Evolutionary conservation across 1,140 invertebrate genomes (phyloP).

Genomic region (Theocolax elegans): DNA sequence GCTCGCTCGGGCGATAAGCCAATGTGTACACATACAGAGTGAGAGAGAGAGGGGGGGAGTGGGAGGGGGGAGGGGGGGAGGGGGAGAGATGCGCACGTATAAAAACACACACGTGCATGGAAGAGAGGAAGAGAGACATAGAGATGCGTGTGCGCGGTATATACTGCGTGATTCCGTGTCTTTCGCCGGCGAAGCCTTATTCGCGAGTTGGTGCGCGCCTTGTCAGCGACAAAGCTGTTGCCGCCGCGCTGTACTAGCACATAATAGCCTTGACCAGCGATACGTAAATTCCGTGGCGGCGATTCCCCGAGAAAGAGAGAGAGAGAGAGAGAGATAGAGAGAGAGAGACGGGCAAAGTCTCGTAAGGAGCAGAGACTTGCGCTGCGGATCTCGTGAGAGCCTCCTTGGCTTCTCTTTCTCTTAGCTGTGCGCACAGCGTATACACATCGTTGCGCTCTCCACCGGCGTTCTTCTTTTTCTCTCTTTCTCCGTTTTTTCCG

Average conservation of each 20-base stretch:
- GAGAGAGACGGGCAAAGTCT: background rate
- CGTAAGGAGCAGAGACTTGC: conserved; percentile 1
- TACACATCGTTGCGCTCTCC: no score
- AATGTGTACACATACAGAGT: background rate
- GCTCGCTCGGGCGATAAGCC: conserved; percentile 4
- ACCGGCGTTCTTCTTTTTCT: background rate
- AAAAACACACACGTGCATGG: no score
- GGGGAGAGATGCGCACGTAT: no score
- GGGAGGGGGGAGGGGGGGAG: no score
- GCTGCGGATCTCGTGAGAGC: conserved; percentile 24
- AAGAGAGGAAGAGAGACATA: no score
- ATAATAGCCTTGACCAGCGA: conserved; percentile 26
- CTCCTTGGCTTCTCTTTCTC: conserved; percentile 29
- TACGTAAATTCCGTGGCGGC: conserved; percentile 31
- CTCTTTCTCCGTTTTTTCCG: background rate
- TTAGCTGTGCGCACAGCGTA: background rate
- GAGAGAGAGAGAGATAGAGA: background rate
- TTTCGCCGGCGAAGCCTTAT: background rate
- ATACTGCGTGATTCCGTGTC: no score
- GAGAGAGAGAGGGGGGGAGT: no score
- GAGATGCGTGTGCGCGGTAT: no score
- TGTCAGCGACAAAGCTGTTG: conserved; percentile 16
- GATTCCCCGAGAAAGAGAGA: background rate
- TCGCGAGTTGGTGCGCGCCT: conserved; percentile 5
- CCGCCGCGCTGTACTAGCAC: background rate